Base-by-base conservation (phyloP, 37 sponge, comb jelly and placozoan species). In the Halichondria panicea region DNA sequence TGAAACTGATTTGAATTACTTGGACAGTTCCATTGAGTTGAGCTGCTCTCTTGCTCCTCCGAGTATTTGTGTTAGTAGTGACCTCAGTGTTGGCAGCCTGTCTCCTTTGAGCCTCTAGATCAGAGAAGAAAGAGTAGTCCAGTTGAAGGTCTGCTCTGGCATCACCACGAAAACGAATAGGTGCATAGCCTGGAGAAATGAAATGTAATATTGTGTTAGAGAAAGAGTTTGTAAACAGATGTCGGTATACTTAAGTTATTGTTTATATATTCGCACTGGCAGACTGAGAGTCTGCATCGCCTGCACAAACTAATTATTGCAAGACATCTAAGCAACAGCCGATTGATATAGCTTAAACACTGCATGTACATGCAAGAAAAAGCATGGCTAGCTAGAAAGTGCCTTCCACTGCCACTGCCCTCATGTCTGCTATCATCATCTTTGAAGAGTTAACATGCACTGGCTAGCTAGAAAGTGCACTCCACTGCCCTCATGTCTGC, bases 181-280 rank as follows among this genome's bases (percentile, higher is more conserved):
- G 76, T n/a, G 76, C 63, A 63, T 76, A 76, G 22, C 76, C 76
- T 76, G 64, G 9, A 58, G n/a, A n/a, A n/a, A n/a, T n/a, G n/a
- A n/a, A n/a, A n/a, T n/a, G n/a, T n/a, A n/a, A n/a, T n/a, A 33
- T 31, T 62, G 63, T 62, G 34, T 62, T 31, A 33, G 74, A 58
- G 58, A 39, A 42, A 58, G 74, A 27, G 74, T 55, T 40, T 55
- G 59, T 43, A 46, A 30, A 64, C 43, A 30, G 43, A 30, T 30
- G 31, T n/a, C 48, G 42, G 31, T 43, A 64, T 63, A 64, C 45
- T 7, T 43, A 38, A 7, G 35, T 62, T 48, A 45, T 2, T 24
- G 46, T 41, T 6, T 62, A 8, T 48, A 48, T 45, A 34, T 75
- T 48, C 7, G 76, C n/a, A n/a, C n/a, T n/a, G n/a, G n/a, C n/a